Evolutionary conservation across 1,140 invertebrate species (phyloP).

Genomic region (Drosophila orena): DNA sequence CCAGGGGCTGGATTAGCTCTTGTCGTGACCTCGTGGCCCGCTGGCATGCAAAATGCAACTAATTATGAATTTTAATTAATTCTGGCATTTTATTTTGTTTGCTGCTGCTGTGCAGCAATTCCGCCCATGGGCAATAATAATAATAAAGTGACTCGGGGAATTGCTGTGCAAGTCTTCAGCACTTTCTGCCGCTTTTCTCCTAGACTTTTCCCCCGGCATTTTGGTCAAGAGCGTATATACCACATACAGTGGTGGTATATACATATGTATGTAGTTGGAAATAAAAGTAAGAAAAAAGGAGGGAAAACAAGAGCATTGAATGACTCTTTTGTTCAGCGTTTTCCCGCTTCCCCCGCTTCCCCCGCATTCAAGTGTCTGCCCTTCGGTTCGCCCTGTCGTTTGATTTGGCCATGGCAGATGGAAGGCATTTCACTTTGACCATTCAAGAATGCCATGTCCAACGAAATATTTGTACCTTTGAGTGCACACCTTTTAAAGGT

Average conservation of each 20-base stretch:
- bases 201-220: slow-evolving; percentile 1
- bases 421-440: slow-evolving; percentile 28
- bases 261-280: background rate
- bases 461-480: slow-evolving; percentile 33
- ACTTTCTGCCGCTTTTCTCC: slow-evolving; percentile 1
- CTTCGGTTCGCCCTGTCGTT: slow-evolving; percentile 26
- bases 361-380: slow-evolving; percentile 29
- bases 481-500: slow-evolving; percentile 17
- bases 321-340: slow-evolving; percentile 33
- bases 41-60: slow-evolving; percentile 59
- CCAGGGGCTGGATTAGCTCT: slow-evolving; percentile 43
- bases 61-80: slow-evolving; percentile 77
- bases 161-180: slow-evolving; percentile 24
- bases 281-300: slow-evolving; percentile 36
- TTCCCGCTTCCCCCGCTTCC: background rate
- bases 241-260: no score
- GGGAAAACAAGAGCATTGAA: slow-evolving; percentile 37
- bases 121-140: slow-evolving; percentile 41
- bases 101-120: slow-evolving; percentile 4
- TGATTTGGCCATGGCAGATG: slow-evolving; percentile 32
- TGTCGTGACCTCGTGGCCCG: slow-evolving; percentile 53
- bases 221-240: slow-evolving; percentile 4
- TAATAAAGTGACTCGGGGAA: slow-evolving; percentile 48
- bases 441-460: slow-evolving; percentile 17
- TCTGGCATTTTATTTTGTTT: slow-evolving; percentile 60